These are phyloP conservation scores for Eptatretus burgeri DNA, from an alignment of 2,113 vertebrate genomes.

Conservation along the genomic window DNA sequence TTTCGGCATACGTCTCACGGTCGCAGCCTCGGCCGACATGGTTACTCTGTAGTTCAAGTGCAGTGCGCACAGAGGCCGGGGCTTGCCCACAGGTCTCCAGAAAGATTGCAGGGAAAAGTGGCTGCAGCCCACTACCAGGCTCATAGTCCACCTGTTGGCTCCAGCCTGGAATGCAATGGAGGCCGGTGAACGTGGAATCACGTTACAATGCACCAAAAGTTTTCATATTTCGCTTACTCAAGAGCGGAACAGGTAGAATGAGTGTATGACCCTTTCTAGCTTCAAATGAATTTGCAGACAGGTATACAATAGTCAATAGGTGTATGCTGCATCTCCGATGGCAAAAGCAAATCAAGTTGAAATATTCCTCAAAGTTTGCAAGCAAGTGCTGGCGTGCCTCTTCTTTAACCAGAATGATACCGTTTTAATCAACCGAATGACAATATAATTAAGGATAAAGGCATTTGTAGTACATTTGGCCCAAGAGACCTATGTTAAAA, in stretches of 20 bases:
- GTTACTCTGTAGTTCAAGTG: slow-evolving; percentile 50
- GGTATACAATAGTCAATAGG: too few species aligned
- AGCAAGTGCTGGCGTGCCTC: too few species aligned
- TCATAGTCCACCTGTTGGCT: slow-evolving; percentile 53
- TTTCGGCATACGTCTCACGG: slow-evolving; percentile 66
- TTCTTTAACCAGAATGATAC: too few species aligned
- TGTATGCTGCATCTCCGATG: too few species aligned
- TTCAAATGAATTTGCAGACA: too few species aligned
- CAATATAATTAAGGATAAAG: too few species aligned
- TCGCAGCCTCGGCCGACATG: slow-evolving; percentile 72
- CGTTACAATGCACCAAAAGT: background rate
- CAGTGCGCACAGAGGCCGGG: slow-evolving; percentile 46
- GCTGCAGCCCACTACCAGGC: slow-evolving; percentile 49
- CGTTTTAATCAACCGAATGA: too few species aligned
- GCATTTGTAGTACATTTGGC: too few species aligned
- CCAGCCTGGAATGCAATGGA: slow-evolving; percentile 29
- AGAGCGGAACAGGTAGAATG: background rate
- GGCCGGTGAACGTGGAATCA: background rate
- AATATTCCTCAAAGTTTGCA: too few species aligned
- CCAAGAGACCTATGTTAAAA: too few species aligned
- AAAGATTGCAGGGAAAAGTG: slow-evolving; percentile 53
- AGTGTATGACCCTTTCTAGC: too few species aligned
- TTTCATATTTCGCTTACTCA: background rate
- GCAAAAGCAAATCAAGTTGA: too few species aligned
- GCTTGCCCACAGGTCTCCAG: slow-evolving; percentile 63